phyloP scores from a whole-genome alignment of 2,113 vertebrate genomes.

The Halichoeres trimaculatus region DNA sequence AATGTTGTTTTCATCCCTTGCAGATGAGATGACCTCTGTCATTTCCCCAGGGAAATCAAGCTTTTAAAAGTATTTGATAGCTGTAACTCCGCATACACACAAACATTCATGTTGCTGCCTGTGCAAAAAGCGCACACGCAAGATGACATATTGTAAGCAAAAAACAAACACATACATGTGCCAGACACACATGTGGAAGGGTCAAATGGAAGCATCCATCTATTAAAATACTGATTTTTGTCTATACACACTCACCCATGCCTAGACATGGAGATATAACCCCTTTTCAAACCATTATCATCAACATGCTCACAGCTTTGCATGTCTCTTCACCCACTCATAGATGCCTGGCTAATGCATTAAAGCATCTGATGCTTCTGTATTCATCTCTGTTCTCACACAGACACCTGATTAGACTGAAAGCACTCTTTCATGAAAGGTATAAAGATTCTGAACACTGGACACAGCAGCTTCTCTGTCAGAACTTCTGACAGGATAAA shows the following conservation, averaged over 20 bases:
- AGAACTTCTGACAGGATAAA: constrained; percentile 62
- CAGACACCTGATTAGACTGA: constrained; percentile 62
- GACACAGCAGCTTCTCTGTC: constrained; percentile 60
- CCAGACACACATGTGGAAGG: constrained; percentile 25
- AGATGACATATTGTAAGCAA: constrained; percentile 41
- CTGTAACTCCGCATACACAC: constrained; percentile 71
- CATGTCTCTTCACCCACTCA: constrained; percentile 50
- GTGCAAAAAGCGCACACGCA: constrained; percentile 22
- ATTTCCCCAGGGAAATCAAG: constrained; percentile 92
- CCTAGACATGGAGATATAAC: constrained; percentile 27
- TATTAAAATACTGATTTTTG: constrained; percentile 1
- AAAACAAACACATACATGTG: too few relatives aligned
- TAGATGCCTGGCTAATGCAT: constrained; percentile 64
- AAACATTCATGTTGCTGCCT: constrained; percentile 6
- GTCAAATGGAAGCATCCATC: constrained; percentile 35
- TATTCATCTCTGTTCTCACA: constrained; percentile 43
- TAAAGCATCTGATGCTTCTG: constrained; percentile 60
- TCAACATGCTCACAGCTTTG: constrained; percentile 32
- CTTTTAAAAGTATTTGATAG: constrained; percentile 90
- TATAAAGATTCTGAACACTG: constrained; percentile 43
- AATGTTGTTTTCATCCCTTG: constrained; percentile 97
- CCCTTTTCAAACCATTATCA: constrained; percentile 33
- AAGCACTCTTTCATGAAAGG: constrained; percentile 55
- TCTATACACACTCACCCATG: background rate
- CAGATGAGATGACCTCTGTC: constrained; percentile 94